These are phyloP conservation scores for Drosophila arizonae DNA, from an alignment of 1,140 invertebrate species.

Conservation along the genomic window DNA sequence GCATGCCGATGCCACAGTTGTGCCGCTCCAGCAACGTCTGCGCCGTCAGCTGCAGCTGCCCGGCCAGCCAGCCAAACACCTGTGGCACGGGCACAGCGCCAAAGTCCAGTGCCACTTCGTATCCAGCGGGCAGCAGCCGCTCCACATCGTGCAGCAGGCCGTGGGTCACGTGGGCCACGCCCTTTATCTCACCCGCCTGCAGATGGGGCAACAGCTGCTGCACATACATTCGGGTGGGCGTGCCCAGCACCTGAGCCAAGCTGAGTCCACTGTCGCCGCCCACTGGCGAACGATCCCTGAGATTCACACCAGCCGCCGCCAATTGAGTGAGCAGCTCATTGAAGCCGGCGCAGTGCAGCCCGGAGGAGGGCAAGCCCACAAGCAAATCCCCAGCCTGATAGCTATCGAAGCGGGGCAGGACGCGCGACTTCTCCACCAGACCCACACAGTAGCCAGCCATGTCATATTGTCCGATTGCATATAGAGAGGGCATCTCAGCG, in stretches of 20 bases:
- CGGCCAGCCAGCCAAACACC: conserved; percentile 87
- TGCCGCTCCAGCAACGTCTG: conserved; percentile 93
- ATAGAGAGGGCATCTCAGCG: conserved; percentile 97
- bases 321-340: conserved; percentile 91
- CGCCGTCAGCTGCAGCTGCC: conserved; percentile 87
- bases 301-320: conserved; percentile 74
- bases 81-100: conserved; percentile 88
- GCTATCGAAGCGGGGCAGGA: conserved; percentile 87
- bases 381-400: conserved; percentile 90
- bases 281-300: conserved; percentile 45
- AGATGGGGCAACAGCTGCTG: conserved; percentile 90
- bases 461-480: conserved; percentile 91
- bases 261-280: conserved; percentile 36
- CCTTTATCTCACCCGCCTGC: conserved; percentile 89
- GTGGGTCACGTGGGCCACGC: conserved; percentile 96
- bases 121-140: conserved; percentile 87
- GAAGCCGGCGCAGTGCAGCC: conserved; percentile 96
- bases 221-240: conserved; percentile 95
- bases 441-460: conserved; percentile 97
- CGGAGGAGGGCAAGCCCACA: conserved; percentile 91
- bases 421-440: conserved; percentile 88
- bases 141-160: conserved; percentile 96
- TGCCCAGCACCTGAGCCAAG: conserved; percentile 88
- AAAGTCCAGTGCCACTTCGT: conserved; percentile 89
- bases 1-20: conserved; percentile 96